phyloP scores from a whole-genome alignment of 2,888 invertebrate species.

The Bhutanitis thaidina region DNA sequence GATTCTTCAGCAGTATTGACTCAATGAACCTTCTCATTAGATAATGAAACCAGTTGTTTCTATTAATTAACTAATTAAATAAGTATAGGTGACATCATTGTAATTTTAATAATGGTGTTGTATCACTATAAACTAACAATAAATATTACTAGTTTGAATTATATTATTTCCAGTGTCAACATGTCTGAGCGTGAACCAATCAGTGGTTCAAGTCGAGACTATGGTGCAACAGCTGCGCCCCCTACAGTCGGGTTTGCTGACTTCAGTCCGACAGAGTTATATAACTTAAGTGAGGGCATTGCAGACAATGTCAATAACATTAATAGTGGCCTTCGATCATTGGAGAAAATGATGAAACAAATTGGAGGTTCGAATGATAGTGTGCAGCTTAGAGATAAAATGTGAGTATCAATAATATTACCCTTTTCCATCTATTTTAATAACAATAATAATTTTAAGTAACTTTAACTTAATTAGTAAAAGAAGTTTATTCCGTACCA shows the following conservation, averaged over 20 bases:
- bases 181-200: constrained; percentile 70
- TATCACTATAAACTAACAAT: too few relatives aligned
- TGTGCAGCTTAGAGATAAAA: constrained; percentile 72
- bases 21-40: too few relatives aligned
- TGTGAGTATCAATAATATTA: constrained; percentile 52
- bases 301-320: constrained; percentile 90
- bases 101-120: too few relatives aligned
- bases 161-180: constrained; percentile 22
- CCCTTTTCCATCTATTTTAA: too few relatives aligned
- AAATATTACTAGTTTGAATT: background rate
- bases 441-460: background rate
- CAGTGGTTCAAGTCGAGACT: constrained; percentile 59
- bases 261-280: constrained; percentile 87
- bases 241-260: constrained; percentile 86
- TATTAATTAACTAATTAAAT: too few relatives aligned
- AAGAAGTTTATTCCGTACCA: too few relatives aligned
- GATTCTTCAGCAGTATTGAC: too few relatives aligned
- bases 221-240: constrained; percentile 70
- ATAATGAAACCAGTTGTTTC: too few relatives aligned
- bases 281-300: constrained; percentile 89
- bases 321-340: constrained; percentile 84
- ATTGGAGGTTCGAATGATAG: constrained; percentile 88
- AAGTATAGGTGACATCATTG: too few relatives aligned
- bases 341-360: constrained; percentile 86
- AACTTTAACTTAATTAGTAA: too few relatives aligned